Percentiles rank a stretch among this genome's conserved stretches.
Evolutionary conservation across 2,797 vertebrate genomes (phyloP).

Genomic region (Arremon brunneinucha): DNA sequence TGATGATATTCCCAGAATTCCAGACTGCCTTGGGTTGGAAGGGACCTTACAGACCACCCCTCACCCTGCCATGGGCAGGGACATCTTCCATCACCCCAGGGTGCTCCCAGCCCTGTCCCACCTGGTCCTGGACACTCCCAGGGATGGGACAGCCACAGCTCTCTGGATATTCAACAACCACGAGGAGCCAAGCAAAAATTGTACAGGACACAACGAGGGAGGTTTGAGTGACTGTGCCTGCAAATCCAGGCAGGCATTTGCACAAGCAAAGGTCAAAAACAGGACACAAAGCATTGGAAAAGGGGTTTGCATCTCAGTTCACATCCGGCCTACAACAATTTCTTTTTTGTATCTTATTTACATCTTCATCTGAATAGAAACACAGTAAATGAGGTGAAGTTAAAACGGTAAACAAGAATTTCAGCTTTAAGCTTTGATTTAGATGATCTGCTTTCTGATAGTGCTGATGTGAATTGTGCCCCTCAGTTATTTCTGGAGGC

Average conservation of each 20-base stretch:
- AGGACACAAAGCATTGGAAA: background rate
- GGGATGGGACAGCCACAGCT: background rate
- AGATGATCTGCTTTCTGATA: constrained; percentile 16
- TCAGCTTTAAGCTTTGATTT: constrained; percentile 22
- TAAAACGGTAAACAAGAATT: constrained; percentile 18
- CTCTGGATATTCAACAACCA: background rate
- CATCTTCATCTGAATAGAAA: constrained; percentile 20
- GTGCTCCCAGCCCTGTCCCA: accelerated
- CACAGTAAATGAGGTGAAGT: background rate
- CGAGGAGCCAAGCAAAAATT: accelerated
- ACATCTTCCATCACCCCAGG: background rate
- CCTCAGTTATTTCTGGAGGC: constrained; percentile 44
- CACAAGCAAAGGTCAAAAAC: background rate
- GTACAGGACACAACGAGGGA: accelerated
- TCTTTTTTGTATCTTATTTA: constrained; percentile 36
- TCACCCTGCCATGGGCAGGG: background rate
- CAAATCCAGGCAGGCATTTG: background rate
- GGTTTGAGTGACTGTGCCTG: background rate
- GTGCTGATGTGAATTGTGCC: background rate
- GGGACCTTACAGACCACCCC: background rate
- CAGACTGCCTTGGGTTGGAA: background rate
- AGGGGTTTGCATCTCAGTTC: background rate
- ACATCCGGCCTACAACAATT: constrained; percentile 5
- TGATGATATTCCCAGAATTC: background rate
- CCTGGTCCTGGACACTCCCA: background rate